Evolutionary conservation across 2,113 vertebrate genomes (phyloP), one percentile per base, ranked within the genome.

Genomic region (Zosterops pallidus): DNA sequence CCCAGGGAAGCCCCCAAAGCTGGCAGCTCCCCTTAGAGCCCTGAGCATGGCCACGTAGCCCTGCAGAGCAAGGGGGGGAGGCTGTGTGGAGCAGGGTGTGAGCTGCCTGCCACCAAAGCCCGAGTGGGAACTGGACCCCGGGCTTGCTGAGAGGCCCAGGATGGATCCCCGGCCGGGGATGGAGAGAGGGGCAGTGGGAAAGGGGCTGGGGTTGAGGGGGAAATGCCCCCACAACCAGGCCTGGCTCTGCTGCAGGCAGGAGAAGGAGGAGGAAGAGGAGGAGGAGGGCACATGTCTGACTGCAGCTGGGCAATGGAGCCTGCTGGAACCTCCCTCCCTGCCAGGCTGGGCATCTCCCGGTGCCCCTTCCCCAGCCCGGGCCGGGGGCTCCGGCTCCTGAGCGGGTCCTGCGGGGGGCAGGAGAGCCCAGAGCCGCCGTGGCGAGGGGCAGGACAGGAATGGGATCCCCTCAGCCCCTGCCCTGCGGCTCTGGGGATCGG

Each of bases 241-340:
- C 79, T 23, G 53, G 78, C 47, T 29, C 52, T 52, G 65, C 70
- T 39, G 74, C 60, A 41, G 33, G 59, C n/a, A 60, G n/a, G 7
- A 74, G 11, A 1, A 10, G 23, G 12, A 12, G 42, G 12, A 65
- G 49, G 49, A 88, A 6, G 52, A 49, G 5, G 76, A 69, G 5
- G 76, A 69, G 37, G 63, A 59, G 35, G 90, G 74, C 75, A 90
- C 85, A 95, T 82, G 92, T 60, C 92, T 42, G 95, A 52, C 77
- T 52, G 95, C 87, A 89, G 84, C 49, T n/a, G 84, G 76, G 92
- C 89, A 88, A 44, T 17, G 80, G 71, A 80, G 76, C 35, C 80
- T 31, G 67, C 47, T n/a, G 53, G 62, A 21, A n/a, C 12, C 33
- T 35, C 57, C 49, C 42, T 65, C 46, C 64, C 52, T 0, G 42